phyloP scores from a whole-genome alignment of 2,888 invertebrate genomes.

The Orchesellides sinensis region DNA sequence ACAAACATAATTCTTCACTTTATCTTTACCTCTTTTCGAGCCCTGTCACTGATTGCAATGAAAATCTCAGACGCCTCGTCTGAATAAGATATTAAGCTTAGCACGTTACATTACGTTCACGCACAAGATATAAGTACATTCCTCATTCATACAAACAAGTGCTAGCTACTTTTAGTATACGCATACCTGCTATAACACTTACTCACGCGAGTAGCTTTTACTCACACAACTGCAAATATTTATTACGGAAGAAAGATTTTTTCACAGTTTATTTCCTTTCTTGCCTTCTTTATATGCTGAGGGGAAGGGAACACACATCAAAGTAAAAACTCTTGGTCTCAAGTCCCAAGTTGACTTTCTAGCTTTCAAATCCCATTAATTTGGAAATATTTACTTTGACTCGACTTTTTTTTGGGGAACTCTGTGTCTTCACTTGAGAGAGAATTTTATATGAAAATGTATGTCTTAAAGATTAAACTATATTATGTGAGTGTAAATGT shows the following conservation, averaged over 20 bases:
- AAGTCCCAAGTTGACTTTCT: constrained; percentile 22
- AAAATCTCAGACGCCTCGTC: neutral
- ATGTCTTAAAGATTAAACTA: neutral
- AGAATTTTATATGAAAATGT: neutral
- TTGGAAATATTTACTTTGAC: neutral
- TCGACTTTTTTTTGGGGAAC: too few species aligned
- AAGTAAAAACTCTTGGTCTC: neutral
- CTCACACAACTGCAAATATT: neutral
- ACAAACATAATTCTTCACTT: constrained; percentile 47
- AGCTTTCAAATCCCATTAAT: constrained; percentile 29
- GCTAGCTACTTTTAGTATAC: too few species aligned
- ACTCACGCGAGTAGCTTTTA: neutral
- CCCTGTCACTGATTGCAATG: neutral
- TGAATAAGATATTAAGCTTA: neutral
- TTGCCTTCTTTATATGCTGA: neutral
- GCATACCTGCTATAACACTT: neutral
- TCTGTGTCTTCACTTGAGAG: neutral
- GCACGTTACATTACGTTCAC: neutral
- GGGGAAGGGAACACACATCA: neutral
- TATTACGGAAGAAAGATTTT: neutral
- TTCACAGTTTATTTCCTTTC: neutral
- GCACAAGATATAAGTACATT: neutral
- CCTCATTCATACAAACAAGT: neutral
- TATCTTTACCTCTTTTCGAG: constrained; percentile 3
- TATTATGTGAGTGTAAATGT: neutral